phyloP scores from a whole-genome alignment of 2,797 vertebrate genomes.

The Rhynchotus rufescens region DNA sequence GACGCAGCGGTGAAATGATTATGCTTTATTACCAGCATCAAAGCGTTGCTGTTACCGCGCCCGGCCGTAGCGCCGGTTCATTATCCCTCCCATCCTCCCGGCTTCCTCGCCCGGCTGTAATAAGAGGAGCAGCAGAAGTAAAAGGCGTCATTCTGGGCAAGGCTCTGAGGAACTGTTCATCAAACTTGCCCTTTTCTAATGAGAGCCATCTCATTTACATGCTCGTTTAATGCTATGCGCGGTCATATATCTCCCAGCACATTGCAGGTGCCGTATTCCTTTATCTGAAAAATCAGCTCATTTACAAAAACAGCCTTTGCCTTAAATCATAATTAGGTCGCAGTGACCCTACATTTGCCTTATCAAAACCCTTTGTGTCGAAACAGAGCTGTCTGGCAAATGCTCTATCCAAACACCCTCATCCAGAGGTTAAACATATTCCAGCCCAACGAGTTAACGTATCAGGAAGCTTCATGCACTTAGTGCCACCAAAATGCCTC shows the following conservation, averaged over 20 bases:
- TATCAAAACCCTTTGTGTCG: slow-evolving; percentile 25
- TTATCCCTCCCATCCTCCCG: background rate
- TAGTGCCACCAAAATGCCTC: slow-evolving; percentile 26
- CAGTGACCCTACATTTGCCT: slow-evolving; percentile 31
- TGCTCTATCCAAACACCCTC: slow-evolving; percentile 30
- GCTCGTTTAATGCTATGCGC: background rate
- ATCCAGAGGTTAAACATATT: slow-evolving; percentile 14
- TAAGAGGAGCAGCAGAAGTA: background rate
- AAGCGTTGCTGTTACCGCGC: background rate
- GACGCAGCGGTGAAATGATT: background rate
- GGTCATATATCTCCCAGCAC: background rate
- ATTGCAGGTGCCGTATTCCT: background rate
- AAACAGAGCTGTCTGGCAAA: background rate
- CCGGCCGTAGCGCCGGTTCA: background rate
- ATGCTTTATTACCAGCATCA: background rate
- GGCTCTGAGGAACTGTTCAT: slow-evolving; percentile 56
- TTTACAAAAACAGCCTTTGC: background rate
- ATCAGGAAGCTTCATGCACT: background rate
- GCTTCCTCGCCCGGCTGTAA: background rate
- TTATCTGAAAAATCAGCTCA: background rate
- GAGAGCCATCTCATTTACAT: slow-evolving; percentile 60
- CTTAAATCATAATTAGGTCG: slow-evolving; percentile 12
- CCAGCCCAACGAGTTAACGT: background rate
- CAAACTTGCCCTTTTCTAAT: slow-evolving; percentile 59
- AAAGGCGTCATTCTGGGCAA: slow-evolving; percentile 39